These are phyloP conservation scores for Hycleus cichorii DNA, from an alignment of 1,140 invertebrate genomes.

Conservation along the genomic window DNA sequence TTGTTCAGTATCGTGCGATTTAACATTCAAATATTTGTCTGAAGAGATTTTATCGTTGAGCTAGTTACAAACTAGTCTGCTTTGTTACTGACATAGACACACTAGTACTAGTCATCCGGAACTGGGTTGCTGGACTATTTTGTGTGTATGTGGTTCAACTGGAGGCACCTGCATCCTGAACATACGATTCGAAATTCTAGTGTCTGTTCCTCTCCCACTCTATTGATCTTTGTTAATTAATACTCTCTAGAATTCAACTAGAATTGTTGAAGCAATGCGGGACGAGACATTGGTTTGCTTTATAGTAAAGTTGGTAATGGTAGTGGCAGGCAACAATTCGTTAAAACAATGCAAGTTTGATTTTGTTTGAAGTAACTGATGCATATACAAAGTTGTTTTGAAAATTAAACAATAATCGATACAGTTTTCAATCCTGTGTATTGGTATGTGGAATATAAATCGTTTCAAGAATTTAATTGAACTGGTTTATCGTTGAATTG, in stretches of 20 bases:
- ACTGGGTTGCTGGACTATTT: slow-evolving; percentile 5
- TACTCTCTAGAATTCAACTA: background rate
- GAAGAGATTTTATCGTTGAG: slow-evolving; percentile 1
- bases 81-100: slow-evolving; percentile 7
- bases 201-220: background rate
- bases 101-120: background rate
- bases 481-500: too few species aligned
- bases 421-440: too few species aligned
- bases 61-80: slow-evolving; percentile 13
- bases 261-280: too few species aligned
- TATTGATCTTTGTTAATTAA: slow-evolving; percentile 20
- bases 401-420: too few species aligned
- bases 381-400: too few species aligned
- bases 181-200: slow-evolving; percentile 2
- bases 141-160: background rate
- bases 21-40: slow-evolving; percentile 12
- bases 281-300: too few species aligned
- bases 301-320: too few species aligned
- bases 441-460: too few species aligned
- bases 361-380: too few species aligned
- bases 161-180: slow-evolving; percentile 14
- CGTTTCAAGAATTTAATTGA: too few species aligned
- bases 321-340: too few species aligned
- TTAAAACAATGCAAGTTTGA: too few species aligned
- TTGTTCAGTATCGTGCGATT: slow-evolving; percentile 3